phyloP scores from a whole-genome alignment of 1,140 invertebrate genomes.

The Sycophila sp. region DNA sequence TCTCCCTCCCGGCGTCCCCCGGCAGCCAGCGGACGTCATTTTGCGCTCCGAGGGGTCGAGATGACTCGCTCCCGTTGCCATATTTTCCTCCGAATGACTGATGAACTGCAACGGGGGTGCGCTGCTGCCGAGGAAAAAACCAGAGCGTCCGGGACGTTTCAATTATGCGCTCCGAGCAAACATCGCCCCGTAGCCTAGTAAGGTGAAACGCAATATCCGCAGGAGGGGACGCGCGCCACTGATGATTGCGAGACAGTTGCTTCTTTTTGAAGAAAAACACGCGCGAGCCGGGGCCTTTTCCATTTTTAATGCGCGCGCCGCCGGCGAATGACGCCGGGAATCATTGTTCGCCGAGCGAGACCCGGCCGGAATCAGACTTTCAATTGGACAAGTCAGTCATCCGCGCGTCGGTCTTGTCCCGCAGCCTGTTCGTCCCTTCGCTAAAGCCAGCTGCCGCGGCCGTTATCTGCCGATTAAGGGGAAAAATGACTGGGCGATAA shows the following conservation, averaged over 20 bases:
- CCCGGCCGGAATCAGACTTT: not conserved
- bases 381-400: not conserved
- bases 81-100: slow-evolving; percentile 56
- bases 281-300: slow-evolving; percentile 12
- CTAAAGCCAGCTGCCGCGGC: too few relatives aligned
- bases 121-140: slow-evolving; percentile 18
- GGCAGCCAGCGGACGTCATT: slow-evolving; percentile 28
- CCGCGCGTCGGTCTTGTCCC: not conserved
- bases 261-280: slow-evolving; percentile 5
- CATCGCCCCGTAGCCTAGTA: slow-evolving; percentile 16
- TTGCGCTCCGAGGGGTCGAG: slow-evolving; percentile 21
- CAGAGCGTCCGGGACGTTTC: slow-evolving; percentile 54
- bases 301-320: slow-evolving; percentile 27
- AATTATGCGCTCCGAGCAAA: slow-evolving; percentile 49
- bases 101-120: slow-evolving; percentile 55
- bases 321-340: not conserved
- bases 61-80: slow-evolving; percentile 22
- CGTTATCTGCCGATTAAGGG: too few relatives aligned
- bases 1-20: slow-evolving; percentile 18
- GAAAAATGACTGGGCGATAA: too few relatives aligned
- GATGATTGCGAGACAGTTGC: slow-evolving; percentile 29
- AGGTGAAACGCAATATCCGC: slow-evolving; percentile 33
- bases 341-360: slow-evolving; percentile 32
- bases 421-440: too few relatives aligned
- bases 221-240: not conserved